Conservation (phyloP, 2,888 invertebrate species). For the Parnassius mnemosyne region DNA sequence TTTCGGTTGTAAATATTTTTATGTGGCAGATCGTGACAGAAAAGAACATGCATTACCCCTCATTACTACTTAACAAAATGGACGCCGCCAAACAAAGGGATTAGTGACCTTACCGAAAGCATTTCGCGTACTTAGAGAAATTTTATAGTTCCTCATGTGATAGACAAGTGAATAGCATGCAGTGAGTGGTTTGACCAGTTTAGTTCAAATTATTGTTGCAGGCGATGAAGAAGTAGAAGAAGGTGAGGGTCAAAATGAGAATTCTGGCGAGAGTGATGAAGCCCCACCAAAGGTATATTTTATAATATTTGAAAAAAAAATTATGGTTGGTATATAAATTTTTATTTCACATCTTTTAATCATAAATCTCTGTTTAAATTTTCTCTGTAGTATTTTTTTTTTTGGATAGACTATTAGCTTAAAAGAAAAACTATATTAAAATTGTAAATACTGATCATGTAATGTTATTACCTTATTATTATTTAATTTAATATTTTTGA, state of each 20-base stretch:
- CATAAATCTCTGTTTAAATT: no score
- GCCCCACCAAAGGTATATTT: slow-evolving; percentile 79
- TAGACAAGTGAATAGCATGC: slow-evolving; percentile 48
- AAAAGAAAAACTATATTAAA: no score
- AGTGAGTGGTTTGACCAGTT: slow-evolving; percentile 69
- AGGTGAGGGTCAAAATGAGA: slow-evolving; percentile 83
- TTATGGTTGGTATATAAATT: no score
- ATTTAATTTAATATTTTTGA: no score
- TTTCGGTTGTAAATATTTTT: slow-evolving; percentile 77
- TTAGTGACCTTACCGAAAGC: slow-evolving; percentile 82
- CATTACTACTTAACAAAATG: slow-evolving; percentile 88
- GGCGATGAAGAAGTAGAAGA: slow-evolving; percentile 87
- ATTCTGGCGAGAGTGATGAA: slow-evolving; percentile 88
- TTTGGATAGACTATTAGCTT: no score
- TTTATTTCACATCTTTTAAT: no score
- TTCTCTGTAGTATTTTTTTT: no score
- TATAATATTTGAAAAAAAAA: no score
- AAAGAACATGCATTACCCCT: slow-evolving; percentile 85
- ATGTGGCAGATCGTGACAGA: slow-evolving; percentile 80
- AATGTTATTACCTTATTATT: no score
- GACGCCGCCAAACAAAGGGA: slow-evolving; percentile 89
- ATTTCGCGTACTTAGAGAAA: slow-evolving; percentile 55
- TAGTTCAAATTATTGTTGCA: slow-evolving; percentile 60
- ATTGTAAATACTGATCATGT: no score
- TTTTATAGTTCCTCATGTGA: slow-evolving; percentile 46